Evolutionary conservation across 2,888 invertebrate species (phyloP), one percentile per base, ranked within the genome.

Genomic region (Tribolium freemani): DNA sequence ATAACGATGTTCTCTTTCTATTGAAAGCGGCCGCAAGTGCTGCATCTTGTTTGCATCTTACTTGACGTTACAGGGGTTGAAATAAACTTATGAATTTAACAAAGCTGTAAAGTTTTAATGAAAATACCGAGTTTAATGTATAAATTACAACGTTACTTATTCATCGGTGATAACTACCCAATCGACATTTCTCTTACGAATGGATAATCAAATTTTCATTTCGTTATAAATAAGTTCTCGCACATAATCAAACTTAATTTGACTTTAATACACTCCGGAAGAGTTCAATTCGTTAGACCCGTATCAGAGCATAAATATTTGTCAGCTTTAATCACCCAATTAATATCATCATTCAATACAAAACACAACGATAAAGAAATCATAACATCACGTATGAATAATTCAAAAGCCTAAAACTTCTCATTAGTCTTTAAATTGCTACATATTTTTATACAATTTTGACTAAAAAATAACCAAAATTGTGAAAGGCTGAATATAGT

Each of bases 1-100:
- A 60, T 60, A 60, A 58, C 8, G 60, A 60, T 26, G 46, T 46
- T 45, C 60, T 60, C 46, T 60, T 60, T 60, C 60, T 60, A 46
- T 46, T 11, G 44, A 20, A 58, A 38, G 45, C 58, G 45, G 58
- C 13, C 20, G 38, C 60, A 60, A 60, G 48, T 60, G 21, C 5
- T 57, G 57, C 44, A 44, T 57, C 44, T 57, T 57, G 38, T 57
- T 57, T 57, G 38, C 44, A 44, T 57, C 44, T 44, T 57, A 38
- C 38, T 38, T 38, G 38, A 38, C 38, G 38, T n/a, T 38, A 38
- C 38, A 8, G 9, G 31, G 31, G 9, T 26, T 26, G n/a, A 38
- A 38, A 38, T 38, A 38, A 38, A 38, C 38, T 38, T 38, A 38
- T 38, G 38, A 38, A 38, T 38, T 38, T 38, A 38, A 38, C 38